Evolutionary conservation across 2,888 invertebrate genomes (phyloP).

Genomic region (Plemyria rubiginata): DNA sequence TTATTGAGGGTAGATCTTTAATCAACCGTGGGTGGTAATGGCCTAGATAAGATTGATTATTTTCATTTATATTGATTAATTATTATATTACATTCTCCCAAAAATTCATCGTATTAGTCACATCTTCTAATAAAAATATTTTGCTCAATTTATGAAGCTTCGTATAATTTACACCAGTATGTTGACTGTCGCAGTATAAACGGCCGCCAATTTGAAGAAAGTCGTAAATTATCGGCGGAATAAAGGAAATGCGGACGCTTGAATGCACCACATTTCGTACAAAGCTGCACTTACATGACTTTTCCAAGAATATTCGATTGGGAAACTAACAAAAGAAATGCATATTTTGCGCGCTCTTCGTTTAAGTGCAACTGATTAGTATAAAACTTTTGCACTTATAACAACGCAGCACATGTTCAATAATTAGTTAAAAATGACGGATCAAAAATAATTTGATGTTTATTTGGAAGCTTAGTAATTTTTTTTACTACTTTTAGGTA

Average conservation of each 20-base stretch:
- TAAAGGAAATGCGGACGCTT: conserved; percentile 51
- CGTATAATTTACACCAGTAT: conserved; percentile 38
- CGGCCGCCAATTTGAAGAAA: conserved; percentile 47
- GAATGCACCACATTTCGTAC: conserved; percentile 45
- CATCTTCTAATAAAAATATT: conserved; percentile 14
- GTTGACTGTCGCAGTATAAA: conserved; percentile 50
- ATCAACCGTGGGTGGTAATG: no score
- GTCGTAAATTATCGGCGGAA: conserved; percentile 56
- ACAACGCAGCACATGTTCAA: no score
- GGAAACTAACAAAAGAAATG: no score
- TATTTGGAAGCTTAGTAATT: no score
- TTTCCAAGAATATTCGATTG: not conserved
- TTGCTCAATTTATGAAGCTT: conserved; percentile 40
- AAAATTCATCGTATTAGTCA: conserved; percentile 2
- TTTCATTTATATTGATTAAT: not conserved
- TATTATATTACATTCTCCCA: not conserved
- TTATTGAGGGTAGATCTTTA: no score
- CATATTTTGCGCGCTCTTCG: no score
- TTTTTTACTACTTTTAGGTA: no score
- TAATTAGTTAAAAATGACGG: no score
- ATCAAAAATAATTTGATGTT: no score
- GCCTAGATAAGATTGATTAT: not conserved
- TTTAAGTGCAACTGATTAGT: no score
- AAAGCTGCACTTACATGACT: conserved; percentile 2
- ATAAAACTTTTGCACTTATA: no score